Base-by-base conservation (phyloP, 2,797 vertebrate species). In the Trachurus trachurus region DNA sequence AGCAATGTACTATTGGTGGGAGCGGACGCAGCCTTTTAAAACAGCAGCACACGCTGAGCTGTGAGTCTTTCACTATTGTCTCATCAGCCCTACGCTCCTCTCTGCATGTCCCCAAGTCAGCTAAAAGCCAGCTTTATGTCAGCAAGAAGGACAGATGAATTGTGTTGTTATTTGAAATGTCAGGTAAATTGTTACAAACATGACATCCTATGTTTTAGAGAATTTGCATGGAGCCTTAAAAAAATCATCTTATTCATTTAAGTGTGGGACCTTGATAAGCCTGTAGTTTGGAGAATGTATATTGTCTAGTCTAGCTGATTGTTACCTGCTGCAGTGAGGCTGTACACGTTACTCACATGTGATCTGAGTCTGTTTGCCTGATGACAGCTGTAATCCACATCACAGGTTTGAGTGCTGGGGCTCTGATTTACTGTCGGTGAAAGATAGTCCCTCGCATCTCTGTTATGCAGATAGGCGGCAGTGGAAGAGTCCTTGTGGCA, bases 91-190 rank as follows among this genome's bases (percentile, higher is more conserved):
- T 42, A 40, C 71, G 52, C 74, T 84, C 63, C 65, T 84, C 71
- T 87, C 78, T 78, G 88, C 76, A 79, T 83, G 85, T 87, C 83
- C 60, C 71, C 49, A 84, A 71, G 74, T 91, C 82, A 87, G 86
- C 82, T 86, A 83, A 92, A 88, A 82, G 72, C 19, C 34, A 64
- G 61, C 61, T 79, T 57, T 22, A 70, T 74, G 81, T 91, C 88
- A 89, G 87, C 87, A 84, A 52, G 63, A 75, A 74, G 52, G 78
- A 87, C 56, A 40, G 54, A 76, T 26, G 78, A 57, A 65, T 71
- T 71, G 50, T 72, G 53, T 76, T 71, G 76, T 66, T 70, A 67
- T 76, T 73, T 75, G 66, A 58, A 21, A 15, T 68, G 76, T 89
- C 74, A 69, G 73, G 79, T 65, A 74, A 9, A 39, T 61, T 12